Conservation (phyloP, 2,113 vertebrate genomes). For the Xenopus laevis region DNA sequence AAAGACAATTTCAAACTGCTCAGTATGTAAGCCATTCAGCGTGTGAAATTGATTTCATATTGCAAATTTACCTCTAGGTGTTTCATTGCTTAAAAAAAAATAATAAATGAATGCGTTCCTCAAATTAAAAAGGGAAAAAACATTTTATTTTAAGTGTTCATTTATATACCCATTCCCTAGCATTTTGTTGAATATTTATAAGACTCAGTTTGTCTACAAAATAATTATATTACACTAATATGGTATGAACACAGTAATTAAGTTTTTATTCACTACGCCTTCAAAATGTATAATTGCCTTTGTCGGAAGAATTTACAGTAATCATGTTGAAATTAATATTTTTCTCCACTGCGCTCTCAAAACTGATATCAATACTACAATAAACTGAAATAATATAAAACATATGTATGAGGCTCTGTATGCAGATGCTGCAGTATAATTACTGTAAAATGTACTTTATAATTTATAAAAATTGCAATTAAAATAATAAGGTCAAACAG, state of each 20-base stretch:
- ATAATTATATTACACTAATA: conserved; percentile 70
- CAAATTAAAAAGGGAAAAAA: conserved; percentile 44
- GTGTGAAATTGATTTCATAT: conserved; percentile 22
- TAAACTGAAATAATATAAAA: background rate
- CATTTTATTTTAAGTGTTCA: conserved; percentile 47
- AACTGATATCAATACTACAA: background rate
- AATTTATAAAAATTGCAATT: too few relatives aligned
- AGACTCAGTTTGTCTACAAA: conserved; percentile 55
- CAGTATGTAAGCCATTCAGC: conserved; percentile 25
- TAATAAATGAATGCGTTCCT: conserved; percentile 34
- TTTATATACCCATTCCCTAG: conserved; percentile 47
- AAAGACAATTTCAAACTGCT: conserved; percentile 16
- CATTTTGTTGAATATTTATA: conserved; percentile 60
- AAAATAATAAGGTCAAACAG: too few relatives aligned
- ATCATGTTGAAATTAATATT: conserved; percentile 49
- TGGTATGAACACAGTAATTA: conserved; percentile 64
- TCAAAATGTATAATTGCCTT: conserved; percentile 62
- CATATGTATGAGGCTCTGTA: too few relatives aligned
- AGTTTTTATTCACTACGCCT: conserved; percentile 56
- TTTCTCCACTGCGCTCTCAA: conserved; percentile 47
- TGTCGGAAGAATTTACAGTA: conserved; percentile 57
- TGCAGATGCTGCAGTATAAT: too few relatives aligned
- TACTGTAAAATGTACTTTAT: too few relatives aligned
- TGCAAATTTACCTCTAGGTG: conserved; percentile 30
- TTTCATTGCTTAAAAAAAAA: conserved; percentile 34